Evolutionary conservation across 2,888 invertebrate genomes (phyloP).

Genomic region (Nycteola revayana): DNA sequence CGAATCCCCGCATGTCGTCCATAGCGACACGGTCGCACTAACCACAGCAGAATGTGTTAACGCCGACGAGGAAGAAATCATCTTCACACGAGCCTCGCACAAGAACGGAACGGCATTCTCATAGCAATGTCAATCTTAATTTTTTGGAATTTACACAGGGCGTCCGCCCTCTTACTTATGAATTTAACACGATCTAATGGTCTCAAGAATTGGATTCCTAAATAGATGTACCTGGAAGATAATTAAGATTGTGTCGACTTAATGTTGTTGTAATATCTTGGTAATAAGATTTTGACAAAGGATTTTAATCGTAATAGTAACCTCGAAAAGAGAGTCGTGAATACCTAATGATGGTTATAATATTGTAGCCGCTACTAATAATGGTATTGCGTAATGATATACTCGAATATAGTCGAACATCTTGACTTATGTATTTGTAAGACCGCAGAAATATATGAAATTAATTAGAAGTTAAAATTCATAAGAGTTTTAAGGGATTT

Average conservation of each 20-base stretch:
- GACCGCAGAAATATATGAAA: no score
- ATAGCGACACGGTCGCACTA: constrained; percentile 70
- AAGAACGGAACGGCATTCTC: constrained; percentile 63
- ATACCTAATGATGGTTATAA: no score
- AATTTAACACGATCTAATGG: constrained; percentile 32
- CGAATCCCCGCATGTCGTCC: constrained; percentile 93
- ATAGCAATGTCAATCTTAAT: constrained; percentile 47
- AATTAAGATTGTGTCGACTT: constrained; percentile 24
- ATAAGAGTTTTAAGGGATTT: no score
- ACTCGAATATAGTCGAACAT: no score
- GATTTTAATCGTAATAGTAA: no score
- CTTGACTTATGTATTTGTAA: no score
- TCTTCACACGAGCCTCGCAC: constrained; percentile 61
- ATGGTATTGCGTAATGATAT: no score
- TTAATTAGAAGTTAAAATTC: no score
- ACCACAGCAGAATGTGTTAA: constrained; percentile 61
- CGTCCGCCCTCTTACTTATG: constrained; percentile 14
- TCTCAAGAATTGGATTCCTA: constrained; percentile 20
- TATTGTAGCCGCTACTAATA: no score
- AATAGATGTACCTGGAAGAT: constrained; percentile 16
- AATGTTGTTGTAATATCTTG: constrained; percentile 10
- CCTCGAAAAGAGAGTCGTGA: no score
- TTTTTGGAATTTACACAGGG: background rate
- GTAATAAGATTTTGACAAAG: no score
- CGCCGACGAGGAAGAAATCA: constrained; percentile 74